phyloP scores from a whole-genome alignment of 2,797 vertebrate species.

The Clarias platycephalus region DNA sequence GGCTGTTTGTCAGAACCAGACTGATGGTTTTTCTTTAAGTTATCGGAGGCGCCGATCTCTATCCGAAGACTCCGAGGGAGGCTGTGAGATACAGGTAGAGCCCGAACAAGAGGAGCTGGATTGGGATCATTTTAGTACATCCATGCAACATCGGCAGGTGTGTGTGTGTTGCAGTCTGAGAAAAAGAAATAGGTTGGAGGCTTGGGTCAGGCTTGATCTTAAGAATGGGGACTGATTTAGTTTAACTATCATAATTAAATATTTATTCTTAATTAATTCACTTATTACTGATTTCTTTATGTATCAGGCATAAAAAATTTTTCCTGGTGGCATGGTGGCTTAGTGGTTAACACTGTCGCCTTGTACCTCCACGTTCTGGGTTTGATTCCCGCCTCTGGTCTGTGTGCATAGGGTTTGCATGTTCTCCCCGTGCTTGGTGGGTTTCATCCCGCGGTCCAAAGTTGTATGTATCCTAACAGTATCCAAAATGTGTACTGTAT shows the following conservation, averaged over 20 bases:
- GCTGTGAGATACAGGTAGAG: constrained; percentile 61
- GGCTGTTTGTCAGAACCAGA: background rate
- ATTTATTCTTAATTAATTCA: background rate
- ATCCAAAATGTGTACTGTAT: too few relatives aligned
- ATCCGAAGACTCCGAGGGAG: constrained; percentile 62
- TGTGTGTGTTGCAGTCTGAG: constrained; percentile 12
- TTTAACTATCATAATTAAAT: background rate
- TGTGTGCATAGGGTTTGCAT: too few relatives aligned
- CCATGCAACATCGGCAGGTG: constrained; percentile 70
- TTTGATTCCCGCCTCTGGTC: too few relatives aligned
- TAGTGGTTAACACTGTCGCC: too few relatives aligned
- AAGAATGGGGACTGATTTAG: background rate
- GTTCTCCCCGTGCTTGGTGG: too few relatives aligned
- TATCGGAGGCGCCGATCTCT: constrained; percentile 51
- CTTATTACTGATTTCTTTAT: background rate
- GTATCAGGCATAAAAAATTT: background rate
- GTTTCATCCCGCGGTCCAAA: too few relatives aligned
- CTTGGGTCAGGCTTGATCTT: background rate
- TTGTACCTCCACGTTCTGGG: too few relatives aligned
- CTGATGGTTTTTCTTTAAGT: constrained; percentile 57
- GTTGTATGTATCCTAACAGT: too few relatives aligned
- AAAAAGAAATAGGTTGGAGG: background rate
- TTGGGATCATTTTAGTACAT: constrained; percentile 76
- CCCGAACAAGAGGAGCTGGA: constrained; percentile 76
- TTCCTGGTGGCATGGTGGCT: too few relatives aligned